A percentile compares a stretch with the other conserved stretches of the same genome.
Conservation (phyloP, 2,888 invertebrate genomes). For the Pherbina coryleti region DNA sequence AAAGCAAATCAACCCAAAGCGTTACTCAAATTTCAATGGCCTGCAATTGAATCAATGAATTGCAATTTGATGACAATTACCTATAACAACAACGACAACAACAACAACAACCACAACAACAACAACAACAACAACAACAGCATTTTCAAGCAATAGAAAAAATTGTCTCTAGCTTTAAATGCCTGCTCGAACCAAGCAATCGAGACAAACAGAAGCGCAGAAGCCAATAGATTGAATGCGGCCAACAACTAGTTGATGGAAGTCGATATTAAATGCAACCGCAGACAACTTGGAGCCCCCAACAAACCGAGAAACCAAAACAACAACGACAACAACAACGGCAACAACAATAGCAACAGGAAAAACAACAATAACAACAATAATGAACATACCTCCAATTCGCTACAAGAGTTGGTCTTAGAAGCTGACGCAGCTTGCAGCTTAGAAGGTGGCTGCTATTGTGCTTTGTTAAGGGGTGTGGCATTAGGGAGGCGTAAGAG, state of each 20-base stretch:
- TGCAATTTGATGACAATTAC: constrained; percentile 24
- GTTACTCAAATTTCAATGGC: constrained; percentile 7
- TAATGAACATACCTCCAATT: not conserved
- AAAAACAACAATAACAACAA: not conserved
- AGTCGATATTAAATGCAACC: constrained; percentile 40
- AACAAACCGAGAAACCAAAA: constrained; percentile 1
- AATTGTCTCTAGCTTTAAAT: not conserved
- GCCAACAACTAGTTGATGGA: constrained; percentile 13
- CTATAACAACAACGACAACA: not conserved
- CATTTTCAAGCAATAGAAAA: not conserved
- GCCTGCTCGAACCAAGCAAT: not conserved
- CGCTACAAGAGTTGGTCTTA: not conserved
- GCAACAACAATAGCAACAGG: not conserved
- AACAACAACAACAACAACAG: not conserved
- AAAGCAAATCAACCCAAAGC: too few species aligned
- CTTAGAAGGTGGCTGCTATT: not conserved
- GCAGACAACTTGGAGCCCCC: constrained; percentile 46
- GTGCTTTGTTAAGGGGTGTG: too few species aligned
- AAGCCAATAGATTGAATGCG: constrained; percentile 4
- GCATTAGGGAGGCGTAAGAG: too few species aligned
- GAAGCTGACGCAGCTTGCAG: not conserved
- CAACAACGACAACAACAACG: not conserved
- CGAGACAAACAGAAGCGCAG: constrained; percentile 1
- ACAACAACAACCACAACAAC: not conserved
- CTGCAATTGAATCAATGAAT: constrained; percentile 16